Percentiles rank a stretch among this genome's conserved stretches.
Evolutionary conservation across 2,888 invertebrate genomes (phyloP).

Genomic region (Biston stratarius): DNA sequence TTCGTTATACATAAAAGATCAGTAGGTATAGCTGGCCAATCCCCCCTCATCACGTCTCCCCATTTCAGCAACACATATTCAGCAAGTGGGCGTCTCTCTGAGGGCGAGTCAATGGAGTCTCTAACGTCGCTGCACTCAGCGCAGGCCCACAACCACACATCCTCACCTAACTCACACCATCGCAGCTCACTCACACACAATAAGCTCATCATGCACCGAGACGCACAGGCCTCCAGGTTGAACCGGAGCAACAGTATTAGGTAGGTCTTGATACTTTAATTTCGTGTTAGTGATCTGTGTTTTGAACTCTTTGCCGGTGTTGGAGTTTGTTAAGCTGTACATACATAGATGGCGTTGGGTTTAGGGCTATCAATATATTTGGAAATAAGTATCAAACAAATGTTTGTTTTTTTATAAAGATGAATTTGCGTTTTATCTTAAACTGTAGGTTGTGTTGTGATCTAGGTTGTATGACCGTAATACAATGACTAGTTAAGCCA

Average conservation of each 20-base stretch:
- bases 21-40: slow-evolving; percentile 44
- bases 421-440: not conserved
- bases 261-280: slow-evolving; percentile 69
- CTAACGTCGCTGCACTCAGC: slow-evolving; percentile 93
- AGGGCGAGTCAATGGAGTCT: slow-evolving; percentile 95
- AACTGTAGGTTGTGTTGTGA: no score
- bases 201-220: slow-evolving; percentile 86
- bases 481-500: no score
- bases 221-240: slow-evolving; percentile 88
- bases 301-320: not conserved
- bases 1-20: not conserved
- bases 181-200: slow-evolving; percentile 89
- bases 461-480: no score
- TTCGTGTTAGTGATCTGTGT: not conserved
- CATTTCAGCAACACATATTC: slow-evolving; percentile 89
- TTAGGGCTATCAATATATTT: not conserved
- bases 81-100: slow-evolving; percentile 92
- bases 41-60: slow-evolving; percentile 67
- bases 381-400: not conserved
- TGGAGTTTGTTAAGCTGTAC: slow-evolving; percentile 11
- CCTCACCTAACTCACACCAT: slow-evolving; percentile 89
- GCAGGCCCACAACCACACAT: slow-evolving; percentile 90
- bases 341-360: slow-evolving; percentile 14
- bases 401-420: no score
- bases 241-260: slow-evolving; percentile 97